These are phyloP conservation scores for Eupsilia transversa DNA, from an alignment of 2,888 invertebrate genomes.

Conservation along the genomic window DNA sequence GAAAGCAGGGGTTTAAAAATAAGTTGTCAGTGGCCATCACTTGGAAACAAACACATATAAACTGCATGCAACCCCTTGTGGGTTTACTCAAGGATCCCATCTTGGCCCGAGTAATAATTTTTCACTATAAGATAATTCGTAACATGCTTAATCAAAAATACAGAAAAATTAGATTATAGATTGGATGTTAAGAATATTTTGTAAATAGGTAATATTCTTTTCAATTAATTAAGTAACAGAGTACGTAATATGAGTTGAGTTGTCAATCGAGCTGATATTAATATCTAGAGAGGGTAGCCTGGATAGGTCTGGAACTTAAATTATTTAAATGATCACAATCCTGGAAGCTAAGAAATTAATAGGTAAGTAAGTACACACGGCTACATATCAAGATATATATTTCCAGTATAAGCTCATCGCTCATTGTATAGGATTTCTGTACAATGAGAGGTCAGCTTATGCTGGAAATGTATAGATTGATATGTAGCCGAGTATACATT, in stretches of 20 bases:
- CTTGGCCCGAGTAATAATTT: neutral
- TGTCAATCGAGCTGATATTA: neutral
- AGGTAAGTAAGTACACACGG: too few relatives aligned
- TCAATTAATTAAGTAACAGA: neutral
- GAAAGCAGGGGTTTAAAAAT: neutral
- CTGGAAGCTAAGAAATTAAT: neutral
- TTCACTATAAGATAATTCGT: neutral
- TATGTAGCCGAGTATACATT: too few relatives aligned
- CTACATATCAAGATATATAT: too few relatives aligned
- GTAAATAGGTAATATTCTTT: neutral
- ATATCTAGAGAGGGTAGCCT: neutral
- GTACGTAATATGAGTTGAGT: neutral
- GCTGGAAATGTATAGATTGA: too few relatives aligned
- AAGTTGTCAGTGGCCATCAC: neutral
- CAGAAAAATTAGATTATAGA: neutral
- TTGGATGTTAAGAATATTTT: neutral
- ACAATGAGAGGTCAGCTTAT: too few relatives aligned
- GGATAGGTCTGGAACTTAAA: neutral
- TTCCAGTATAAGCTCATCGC: too few relatives aligned
- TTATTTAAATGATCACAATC: neutral
- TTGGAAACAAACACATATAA: neutral
- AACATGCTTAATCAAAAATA: neutral
- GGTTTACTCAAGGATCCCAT: neutral
- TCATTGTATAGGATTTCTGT: too few relatives aligned
- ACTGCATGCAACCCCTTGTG: neutral